phyloP scores from a whole-genome alignment of 2,888 invertebrate species.

The Coleophora flavipennella region DNA sequence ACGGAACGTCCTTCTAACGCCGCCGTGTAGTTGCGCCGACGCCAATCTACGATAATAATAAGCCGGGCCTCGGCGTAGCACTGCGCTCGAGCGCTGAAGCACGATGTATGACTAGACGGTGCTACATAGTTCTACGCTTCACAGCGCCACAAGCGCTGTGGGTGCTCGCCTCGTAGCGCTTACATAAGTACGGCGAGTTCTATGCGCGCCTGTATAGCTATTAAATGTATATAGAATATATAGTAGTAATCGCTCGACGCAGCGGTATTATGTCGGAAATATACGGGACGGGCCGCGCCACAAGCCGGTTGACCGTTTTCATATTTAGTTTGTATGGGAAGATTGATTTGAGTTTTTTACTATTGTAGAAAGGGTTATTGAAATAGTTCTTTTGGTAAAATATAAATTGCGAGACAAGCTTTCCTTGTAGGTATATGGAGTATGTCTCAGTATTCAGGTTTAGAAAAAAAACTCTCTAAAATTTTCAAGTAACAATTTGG shows the following conservation, averaged over 20 bases:
- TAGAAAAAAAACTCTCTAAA: constrained; percentile 22
- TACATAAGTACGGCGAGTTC: constrained; percentile 74
- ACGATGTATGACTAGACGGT: constrained; percentile 30
- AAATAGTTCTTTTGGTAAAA: constrained; percentile 58
- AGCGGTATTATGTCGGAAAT: constrained; percentile 74
- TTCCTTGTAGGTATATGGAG: constrained; percentile 56
- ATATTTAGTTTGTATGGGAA: constrained; percentile 71
- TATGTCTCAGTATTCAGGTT: constrained; percentile 33
- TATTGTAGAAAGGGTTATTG: constrained; percentile 50
- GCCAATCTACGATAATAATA: constrained; percentile 74
- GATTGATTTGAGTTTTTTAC: constrained; percentile 63
- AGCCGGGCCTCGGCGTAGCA: constrained; percentile 55
- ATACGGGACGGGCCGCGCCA: constrained; percentile 68
- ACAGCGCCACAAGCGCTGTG: constrained; percentile 53
- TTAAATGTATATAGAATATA: constrained; percentile 74
- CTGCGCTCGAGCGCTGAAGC: constrained; percentile 52
- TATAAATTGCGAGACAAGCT: constrained; percentile 55
- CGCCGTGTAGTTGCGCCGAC: constrained; percentile 72
- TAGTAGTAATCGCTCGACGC: constrained; percentile 74
- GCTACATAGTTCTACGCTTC: constrained; percentile 24
- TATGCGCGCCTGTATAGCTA: constrained; percentile 74
- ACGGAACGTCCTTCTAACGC: constrained; percentile 74
- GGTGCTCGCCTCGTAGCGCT: constrained; percentile 53
- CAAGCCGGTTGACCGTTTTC: constrained; percentile 60
- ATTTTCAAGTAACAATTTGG: too few species aligned